These are phyloP conservation scores for Neelides sp. DNA, from an alignment of 1,140 invertebrate genomes.

Conservation along the genomic window DNA sequence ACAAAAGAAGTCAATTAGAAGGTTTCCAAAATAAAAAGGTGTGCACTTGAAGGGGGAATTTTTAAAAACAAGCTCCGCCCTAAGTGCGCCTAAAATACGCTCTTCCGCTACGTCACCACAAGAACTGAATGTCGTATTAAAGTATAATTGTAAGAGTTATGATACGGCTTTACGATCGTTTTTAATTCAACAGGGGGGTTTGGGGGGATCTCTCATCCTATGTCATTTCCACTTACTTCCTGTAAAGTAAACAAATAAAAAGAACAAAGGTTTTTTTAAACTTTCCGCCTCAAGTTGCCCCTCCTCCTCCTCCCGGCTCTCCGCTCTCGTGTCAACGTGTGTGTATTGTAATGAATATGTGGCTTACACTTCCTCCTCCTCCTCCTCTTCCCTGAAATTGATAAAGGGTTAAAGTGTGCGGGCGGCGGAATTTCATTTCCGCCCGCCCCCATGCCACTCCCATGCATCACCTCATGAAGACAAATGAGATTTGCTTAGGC, in stretches of 20 bases:
- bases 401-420: not conserved
- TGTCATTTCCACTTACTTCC: slow-evolving; percentile 14
- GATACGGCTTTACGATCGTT: too few relatives aligned
- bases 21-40: not conserved
- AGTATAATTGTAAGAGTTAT: not conserved
- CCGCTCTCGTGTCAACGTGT: not conserved
- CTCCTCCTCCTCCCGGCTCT: not conserved
- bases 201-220: not conserved
- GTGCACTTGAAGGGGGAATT: too few relatives aligned
- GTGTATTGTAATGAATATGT: not conserved
- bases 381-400: slow-evolving; percentile 31
- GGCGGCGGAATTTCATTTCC: not conserved
- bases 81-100: too few relatives aligned
- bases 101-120: too few relatives aligned
- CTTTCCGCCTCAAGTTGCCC: not conserved
- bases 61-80: too few relatives aligned
- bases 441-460: not conserved
- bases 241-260: slow-evolving; percentile 16
- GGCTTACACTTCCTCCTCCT: slow-evolving; percentile 31
- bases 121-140: not conserved
- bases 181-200: not conserved
- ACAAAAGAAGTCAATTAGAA: slow-evolving; percentile 2
- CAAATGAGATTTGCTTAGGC: not conserved
- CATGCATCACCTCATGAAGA: too few relatives aligned
- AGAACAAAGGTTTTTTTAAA: not conserved